Evolutionary conservation across 2,113 vertebrate species (phyloP).

Genomic region (Cranoglanis bouderius): DNA sequence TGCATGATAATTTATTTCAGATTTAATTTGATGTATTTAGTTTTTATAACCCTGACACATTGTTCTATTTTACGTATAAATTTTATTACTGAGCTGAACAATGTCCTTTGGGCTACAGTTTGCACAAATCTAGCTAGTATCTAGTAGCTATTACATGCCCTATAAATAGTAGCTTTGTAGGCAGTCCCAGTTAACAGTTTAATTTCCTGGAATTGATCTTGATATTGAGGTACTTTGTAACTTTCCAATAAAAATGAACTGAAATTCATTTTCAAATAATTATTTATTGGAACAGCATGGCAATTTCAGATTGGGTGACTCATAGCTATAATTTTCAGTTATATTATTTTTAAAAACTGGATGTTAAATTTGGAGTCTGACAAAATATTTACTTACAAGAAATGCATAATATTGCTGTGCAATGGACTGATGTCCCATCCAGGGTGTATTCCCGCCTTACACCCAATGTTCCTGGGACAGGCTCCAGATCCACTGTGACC

Average conservation of each 20-base stretch:
- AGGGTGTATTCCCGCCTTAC: not conserved
- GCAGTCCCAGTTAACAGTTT: too few species aligned
- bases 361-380: not conserved
- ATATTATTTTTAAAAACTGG: not conserved
- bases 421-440: not conserved
- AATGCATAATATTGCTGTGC: not conserved
- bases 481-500: not conserved
- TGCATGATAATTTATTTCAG: too few species aligned
- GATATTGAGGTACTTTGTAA: not conserved
- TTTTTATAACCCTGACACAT: not conserved
- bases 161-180: not conserved
- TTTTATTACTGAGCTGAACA: too few species aligned
- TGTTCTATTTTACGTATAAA: not conserved
- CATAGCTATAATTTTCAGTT: not conserved
- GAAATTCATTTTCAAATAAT: not conserved
- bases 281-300: not conserved
- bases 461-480: not conserved
- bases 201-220: not conserved
- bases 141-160: not conserved
- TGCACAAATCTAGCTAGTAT: not conserved
- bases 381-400: not conserved
- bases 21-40: not conserved
- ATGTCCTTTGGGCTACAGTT: not conserved
- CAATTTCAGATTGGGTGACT: not conserved
- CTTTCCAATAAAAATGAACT: not conserved